phyloP scores from a whole-genome alignment of 53 echinoderm and acorn worm genomes.

The Apostichopus leukothele region DNA sequence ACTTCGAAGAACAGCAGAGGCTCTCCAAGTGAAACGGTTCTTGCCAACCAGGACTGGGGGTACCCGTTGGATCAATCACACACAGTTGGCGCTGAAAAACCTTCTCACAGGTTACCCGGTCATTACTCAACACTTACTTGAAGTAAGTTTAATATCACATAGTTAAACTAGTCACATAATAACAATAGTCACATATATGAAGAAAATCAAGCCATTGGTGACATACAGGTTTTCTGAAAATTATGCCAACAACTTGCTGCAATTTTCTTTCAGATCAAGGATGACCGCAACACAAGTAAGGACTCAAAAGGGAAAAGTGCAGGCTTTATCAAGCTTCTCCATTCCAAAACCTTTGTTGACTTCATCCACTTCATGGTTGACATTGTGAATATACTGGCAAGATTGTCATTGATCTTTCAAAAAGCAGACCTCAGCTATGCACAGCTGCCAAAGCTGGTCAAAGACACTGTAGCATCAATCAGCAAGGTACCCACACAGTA shows the following conservation, averaged over 20 bases:
- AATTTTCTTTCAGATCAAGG: neutral
- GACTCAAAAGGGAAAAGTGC: slow-evolving; percentile 10
- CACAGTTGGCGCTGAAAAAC: neutral
- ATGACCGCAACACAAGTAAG: no score
- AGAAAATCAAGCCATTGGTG: no score
- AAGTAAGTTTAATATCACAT: neutral
- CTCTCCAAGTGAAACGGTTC: neutral
- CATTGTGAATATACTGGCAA: slow-evolving; percentile 5
- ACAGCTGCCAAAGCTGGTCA: slow-evolving; percentile 15
- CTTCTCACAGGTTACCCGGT: neutral
- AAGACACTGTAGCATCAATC: slow-evolving; percentile 2
- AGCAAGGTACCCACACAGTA: slow-evolving; percentile 20
- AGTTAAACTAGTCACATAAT: no score
- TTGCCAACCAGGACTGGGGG: slow-evolving; percentile 11
- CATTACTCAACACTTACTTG: slow-evolving; percentile 22
- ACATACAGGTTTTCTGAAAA: neutral
- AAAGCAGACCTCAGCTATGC: neutral
- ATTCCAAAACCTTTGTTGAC: slow-evolving; percentile 1
- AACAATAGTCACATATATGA: no score
- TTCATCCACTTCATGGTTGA: slow-evolving; percentile 17
- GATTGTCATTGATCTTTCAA: slow-evolving; percentile 5
- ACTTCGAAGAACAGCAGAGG: neutral
- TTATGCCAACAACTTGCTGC: neutral
- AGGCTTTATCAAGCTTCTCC: slow-evolving; percentile 7
- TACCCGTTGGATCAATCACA: slow-evolving; percentile 12